Percentiles rank a stretch among this genome's conserved stretches.
Conservation (phyloP, 2,113 vertebrate species). For the Ageneiosus marmoratus region DNA sequence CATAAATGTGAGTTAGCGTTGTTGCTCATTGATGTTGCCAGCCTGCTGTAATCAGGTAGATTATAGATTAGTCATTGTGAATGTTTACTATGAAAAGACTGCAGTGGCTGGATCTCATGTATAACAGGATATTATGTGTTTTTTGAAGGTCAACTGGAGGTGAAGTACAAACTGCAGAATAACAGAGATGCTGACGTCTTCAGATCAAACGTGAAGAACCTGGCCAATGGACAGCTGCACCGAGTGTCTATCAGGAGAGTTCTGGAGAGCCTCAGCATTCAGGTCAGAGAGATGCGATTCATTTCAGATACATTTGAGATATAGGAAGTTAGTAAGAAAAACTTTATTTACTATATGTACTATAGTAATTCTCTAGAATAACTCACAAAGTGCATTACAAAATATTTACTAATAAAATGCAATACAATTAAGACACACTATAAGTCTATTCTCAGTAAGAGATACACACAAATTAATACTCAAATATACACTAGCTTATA, state of each 20-base stretch:
- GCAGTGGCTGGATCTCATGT: background rate
- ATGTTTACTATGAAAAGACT: background rate
- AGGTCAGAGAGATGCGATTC: slow-evolving; percentile 58
- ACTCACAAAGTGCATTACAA: no score
- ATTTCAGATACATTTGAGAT: background rate
- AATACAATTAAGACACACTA: no score
- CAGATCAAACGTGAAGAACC: slow-evolving; percentile 50
- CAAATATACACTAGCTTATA: no score
- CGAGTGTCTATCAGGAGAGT: slow-evolving; percentile 61
- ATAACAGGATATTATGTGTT: slow-evolving; percentile 27
- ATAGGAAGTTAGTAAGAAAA: no score
- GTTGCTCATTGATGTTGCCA: slow-evolving; percentile 20
- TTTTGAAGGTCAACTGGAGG: slow-evolving; percentile 67
- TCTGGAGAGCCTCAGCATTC: slow-evolving; percentile 62
- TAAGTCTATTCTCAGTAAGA: no score
- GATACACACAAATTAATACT: no score
- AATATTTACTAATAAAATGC: no score
- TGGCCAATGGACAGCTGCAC: slow-evolving; percentile 71
- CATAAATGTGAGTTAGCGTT: slow-evolving; percentile 24
- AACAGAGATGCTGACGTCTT: slow-evolving; percentile 62
- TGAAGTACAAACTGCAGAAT: slow-evolving; percentile 69
- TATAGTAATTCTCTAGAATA: no score
- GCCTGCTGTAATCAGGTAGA: slow-evolving; percentile 23
- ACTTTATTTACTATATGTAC: no score
- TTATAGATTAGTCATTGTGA: background rate